Conservation (phyloP, 1,140 invertebrate genomes). For the Calliphora vicina region DNA sequence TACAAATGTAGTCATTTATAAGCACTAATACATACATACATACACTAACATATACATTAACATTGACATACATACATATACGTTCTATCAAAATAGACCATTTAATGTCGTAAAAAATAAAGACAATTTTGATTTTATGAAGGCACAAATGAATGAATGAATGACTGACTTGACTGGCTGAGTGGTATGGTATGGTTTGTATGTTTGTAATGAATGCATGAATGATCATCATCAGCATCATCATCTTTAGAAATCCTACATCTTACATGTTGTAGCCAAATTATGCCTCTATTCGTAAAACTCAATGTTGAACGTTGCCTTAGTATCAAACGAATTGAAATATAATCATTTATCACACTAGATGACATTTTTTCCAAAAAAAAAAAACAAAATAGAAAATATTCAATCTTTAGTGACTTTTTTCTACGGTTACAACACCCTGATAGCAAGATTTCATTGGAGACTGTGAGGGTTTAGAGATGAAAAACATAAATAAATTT, state of each 20-base stretch:
- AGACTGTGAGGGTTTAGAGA: too few relatives aligned
- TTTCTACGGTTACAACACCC: too few relatives aligned
- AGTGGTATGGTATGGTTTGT: not conserved
- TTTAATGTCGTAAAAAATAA: not conserved
- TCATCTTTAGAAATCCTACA: not conserved
- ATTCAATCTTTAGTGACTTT: not conserved
- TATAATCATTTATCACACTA: conserved; percentile 2
- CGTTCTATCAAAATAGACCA: not conserved
- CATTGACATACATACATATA: not conserved
- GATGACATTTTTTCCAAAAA: not conserved
- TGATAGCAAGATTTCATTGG: too few relatives aligned
- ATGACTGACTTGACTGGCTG: not conserved
- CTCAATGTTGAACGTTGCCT: not conserved
- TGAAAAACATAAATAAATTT: too few relatives aligned
- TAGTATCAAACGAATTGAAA: not conserved
- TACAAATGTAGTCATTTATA: conserved; percentile 1
- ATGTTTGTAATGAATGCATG: too few relatives aligned
- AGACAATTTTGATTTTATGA: not conserved
- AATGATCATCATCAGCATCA: not conserved
- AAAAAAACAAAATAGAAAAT: not conserved
- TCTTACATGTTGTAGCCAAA: not conserved
- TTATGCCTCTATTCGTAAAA: not conserved
- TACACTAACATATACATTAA: not conserved
- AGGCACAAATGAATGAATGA: not conserved
- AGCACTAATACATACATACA: too few relatives aligned